Evolutionary conservation across 30 jellyfish, hydroid and myxozoan species (phyloP).

Genomic region (Morbakka virulenta): DNA sequence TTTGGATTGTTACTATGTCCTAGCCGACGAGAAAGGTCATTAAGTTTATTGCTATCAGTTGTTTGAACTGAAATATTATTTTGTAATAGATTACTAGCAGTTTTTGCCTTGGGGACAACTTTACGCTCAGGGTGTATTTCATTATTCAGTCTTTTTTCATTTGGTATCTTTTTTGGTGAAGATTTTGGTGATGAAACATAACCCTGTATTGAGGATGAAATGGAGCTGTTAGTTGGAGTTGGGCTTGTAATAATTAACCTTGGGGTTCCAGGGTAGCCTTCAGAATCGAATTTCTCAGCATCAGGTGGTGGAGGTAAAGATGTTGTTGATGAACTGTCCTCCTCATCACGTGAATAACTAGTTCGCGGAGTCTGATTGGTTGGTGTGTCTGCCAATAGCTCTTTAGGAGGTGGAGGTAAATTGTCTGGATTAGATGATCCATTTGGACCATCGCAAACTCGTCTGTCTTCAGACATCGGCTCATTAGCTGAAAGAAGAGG

Average conservation of each 20-base stretch:
- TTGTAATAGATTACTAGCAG: constrained; percentile 39
- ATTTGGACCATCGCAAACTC: not conserved
- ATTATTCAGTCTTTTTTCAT: constrained; percentile 45
- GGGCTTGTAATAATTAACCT: constrained; percentile 61
- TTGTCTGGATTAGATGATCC: constrained; percentile 29
- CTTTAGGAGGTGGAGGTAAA: constrained; percentile 90
- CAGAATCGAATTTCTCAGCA: not conserved
- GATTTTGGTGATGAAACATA: not conserved
- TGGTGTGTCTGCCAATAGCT: constrained; percentile 63
- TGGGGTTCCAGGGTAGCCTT: not conserved
- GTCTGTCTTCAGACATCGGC: constrained; percentile 29
- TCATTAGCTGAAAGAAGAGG: constrained; percentile 21
- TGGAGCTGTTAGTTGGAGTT: constrained; percentile 61
- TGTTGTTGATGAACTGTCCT: constrained; percentile 51
- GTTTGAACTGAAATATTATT: constrained; percentile 66
- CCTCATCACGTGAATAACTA: constrained; percentile 23
- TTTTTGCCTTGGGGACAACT: not conserved
- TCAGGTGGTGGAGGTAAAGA: constrained; percentile 78
- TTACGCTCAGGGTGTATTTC: constrained; percentile 11
- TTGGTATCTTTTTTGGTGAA: constrained; percentile 21
- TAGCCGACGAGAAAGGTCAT: not conserved
- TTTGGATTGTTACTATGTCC: not conserved
- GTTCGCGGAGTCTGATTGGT: constrained; percentile 2
- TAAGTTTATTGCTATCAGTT: constrained; percentile 17
- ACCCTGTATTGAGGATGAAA: constrained; percentile 4